phyloP scores from a whole-genome alignment of 2,797 vertebrate genomes.

The Halcyon badia region DNA sequence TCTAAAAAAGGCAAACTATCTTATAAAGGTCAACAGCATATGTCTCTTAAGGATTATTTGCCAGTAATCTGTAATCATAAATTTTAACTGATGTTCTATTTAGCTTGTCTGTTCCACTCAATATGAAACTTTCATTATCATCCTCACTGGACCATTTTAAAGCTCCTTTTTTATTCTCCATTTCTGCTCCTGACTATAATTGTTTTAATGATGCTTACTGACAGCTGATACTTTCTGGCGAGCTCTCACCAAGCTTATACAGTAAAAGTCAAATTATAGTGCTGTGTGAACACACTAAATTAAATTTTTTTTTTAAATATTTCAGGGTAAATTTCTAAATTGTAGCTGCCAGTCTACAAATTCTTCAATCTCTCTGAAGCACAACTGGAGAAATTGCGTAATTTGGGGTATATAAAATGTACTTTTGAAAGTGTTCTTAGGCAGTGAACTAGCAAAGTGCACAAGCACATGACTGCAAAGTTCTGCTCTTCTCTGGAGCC shows the following conservation, averaged over 20 bases:
- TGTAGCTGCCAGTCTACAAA: neutral
- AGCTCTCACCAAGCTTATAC: neutral
- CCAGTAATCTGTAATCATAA: neutral
- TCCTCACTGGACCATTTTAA: neutral
- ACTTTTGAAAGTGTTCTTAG: neutral
- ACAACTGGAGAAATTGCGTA: neutral
- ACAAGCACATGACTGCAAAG: neutral
- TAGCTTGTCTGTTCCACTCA: neutral
- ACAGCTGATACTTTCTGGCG: constrained; percentile 62
- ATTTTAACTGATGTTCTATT: neutral
- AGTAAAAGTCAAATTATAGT: constrained; percentile 7
- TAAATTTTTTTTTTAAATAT: neutral
- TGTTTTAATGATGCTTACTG: constrained; percentile 55
- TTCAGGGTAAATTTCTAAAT: constrained; percentile 7
- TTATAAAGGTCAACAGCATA: neutral
- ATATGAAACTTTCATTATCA: neutral
- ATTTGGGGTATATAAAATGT: neutral
- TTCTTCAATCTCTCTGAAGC: constrained; percentile 12
- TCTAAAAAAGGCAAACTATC: neutral
- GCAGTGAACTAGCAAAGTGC: neutral
- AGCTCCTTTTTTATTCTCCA: neutral
- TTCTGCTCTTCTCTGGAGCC: neutral
- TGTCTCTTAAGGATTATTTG: neutral
- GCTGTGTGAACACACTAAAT: constrained; percentile 17
- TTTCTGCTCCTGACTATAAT: constrained; percentile 26